A percentile compares a stretch with the other conserved stretches of the same genome.
phyloP scores from a whole-genome alignment of 2,888 invertebrate species.

The Sarcophaga carnaria region DNA sequence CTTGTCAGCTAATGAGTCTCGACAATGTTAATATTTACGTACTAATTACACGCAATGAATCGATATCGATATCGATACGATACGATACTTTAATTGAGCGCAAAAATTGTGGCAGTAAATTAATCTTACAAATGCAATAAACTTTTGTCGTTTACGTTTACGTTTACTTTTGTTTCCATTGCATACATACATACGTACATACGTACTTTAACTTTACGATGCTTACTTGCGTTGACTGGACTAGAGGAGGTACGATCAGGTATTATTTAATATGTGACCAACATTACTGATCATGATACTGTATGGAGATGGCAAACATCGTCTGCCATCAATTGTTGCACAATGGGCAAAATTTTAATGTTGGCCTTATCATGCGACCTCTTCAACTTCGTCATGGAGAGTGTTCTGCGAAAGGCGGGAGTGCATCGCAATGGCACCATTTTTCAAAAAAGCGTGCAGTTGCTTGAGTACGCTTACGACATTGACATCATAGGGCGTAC shows the following conservation, averaged over 20 bases:
- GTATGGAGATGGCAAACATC: constrained; percentile 1
- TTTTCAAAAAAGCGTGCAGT: too few relatives aligned
- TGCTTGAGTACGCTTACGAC: too few relatives aligned
- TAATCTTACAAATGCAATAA: constrained; percentile 61
- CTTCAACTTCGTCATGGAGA: too few relatives aligned
- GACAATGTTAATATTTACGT: constrained; percentile 73
- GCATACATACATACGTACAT: too few relatives aligned
- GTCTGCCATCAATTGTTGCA: too few relatives aligned
- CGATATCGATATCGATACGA: constrained; percentile 73
- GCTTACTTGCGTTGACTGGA: too few relatives aligned
- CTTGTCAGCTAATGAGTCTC: constrained; percentile 75
- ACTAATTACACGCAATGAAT: constrained; percentile 77
- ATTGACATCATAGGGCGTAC: too few relatives aligned
- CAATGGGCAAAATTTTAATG: too few relatives aligned
- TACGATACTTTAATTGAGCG: constrained; percentile 78
- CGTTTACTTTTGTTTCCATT: neutral
- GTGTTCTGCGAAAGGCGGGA: too few relatives aligned
- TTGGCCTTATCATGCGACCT: too few relatives aligned
- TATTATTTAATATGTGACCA: constrained; percentile 67
- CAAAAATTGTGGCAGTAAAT: constrained; percentile 69
- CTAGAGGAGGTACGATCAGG: constrained; percentile 24
- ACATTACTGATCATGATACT: constrained; percentile 64
- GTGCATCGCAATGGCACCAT: too few relatives aligned
- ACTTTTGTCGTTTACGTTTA: constrained; percentile 30
- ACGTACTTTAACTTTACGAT: too few relatives aligned